Evolutionary conservation across 2,888 invertebrate species (phyloP).

Genomic region (Alsophila aescularia): DNA sequence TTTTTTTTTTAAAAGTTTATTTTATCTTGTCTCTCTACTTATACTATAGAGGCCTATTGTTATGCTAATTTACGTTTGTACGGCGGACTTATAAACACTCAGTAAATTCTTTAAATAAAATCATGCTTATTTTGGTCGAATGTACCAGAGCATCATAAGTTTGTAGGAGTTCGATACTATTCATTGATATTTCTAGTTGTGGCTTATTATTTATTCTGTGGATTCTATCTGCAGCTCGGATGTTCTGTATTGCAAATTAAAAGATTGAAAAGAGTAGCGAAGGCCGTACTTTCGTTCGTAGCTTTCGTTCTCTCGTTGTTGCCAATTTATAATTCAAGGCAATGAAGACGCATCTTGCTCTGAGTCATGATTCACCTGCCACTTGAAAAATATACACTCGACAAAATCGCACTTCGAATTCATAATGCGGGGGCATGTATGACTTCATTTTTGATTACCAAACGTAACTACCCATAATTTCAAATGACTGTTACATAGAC

Average conservation of each 20-base stretch:
- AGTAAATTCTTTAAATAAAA: no score
- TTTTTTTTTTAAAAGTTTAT: no score
- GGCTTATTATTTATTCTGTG: no score
- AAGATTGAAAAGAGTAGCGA: slow-evolving; percentile 2
- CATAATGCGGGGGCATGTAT: slow-evolving; percentile 15
- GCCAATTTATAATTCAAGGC: slow-evolving; percentile 23
- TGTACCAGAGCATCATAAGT: no score
- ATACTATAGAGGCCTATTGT: no score
- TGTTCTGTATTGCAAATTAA: not conserved
- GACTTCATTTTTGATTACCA: slow-evolving; percentile 20
- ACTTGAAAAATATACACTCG: slow-evolving; percentile 11
- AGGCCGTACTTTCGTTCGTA: slow-evolving; percentile 9
- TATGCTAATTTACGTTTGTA: no score
- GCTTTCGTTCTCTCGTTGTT: slow-evolving; percentile 4
- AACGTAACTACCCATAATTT: slow-evolving; percentile 8
- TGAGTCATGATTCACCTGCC: slow-evolving; percentile 14
- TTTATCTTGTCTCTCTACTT: no score
- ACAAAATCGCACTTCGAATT: slow-evolving; percentile 14
- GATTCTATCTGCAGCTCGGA: not conserved
- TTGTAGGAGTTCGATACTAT: no score
- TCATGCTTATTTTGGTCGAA: no score
- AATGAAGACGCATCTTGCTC: slow-evolving; percentile 11
- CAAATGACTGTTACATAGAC: slow-evolving; percentile 8
- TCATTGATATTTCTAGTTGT: no score
- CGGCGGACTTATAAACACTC: no score